Percentiles rank a stretch among this genome's conserved stretches.
These are phyloP conservation scores for Adelosebastes latens DNA, from an alignment of 2,797 vertebrate genomes.

Conservation along the genomic window DNA sequence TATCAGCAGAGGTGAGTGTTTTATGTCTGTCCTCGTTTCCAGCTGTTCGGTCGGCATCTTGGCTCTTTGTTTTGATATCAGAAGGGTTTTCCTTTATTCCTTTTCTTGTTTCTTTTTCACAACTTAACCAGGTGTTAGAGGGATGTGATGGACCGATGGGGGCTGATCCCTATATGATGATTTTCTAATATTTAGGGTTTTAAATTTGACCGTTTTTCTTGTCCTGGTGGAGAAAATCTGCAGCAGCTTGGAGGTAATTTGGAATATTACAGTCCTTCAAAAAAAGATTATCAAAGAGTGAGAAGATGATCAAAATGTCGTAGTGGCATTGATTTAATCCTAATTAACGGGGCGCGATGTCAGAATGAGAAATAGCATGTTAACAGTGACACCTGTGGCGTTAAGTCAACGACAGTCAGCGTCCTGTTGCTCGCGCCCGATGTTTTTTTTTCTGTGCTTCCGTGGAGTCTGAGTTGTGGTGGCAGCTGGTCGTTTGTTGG, in stretches of 20 bases:
- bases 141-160: too few species aligned
- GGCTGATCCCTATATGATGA: too few species aligned
- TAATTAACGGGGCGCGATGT: accelerated
- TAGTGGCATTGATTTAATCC: not conserved
- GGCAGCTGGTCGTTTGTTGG: too few species aligned
- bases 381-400: too few species aligned
- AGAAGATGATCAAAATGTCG: not conserved
- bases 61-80: not conserved
- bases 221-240: not conserved
- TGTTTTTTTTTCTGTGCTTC: too few species aligned
- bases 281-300: not conserved
- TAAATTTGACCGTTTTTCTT: not conserved
- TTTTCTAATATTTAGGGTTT: not conserved
- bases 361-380: too few species aligned
- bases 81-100: not conserved
- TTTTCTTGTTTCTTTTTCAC: not conserved
- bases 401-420: too few species aligned
- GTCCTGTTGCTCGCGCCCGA: too few species aligned
- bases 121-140: not conserved
- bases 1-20: not conserved
- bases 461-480: too few species aligned
- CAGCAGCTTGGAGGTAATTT: not conserved
- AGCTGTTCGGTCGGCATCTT: not conserved
- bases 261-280: not conserved
- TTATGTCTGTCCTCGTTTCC: not conserved